Conservation (phyloP, 2,113 vertebrate species). For the Acinonyx jubatus region DNA sequence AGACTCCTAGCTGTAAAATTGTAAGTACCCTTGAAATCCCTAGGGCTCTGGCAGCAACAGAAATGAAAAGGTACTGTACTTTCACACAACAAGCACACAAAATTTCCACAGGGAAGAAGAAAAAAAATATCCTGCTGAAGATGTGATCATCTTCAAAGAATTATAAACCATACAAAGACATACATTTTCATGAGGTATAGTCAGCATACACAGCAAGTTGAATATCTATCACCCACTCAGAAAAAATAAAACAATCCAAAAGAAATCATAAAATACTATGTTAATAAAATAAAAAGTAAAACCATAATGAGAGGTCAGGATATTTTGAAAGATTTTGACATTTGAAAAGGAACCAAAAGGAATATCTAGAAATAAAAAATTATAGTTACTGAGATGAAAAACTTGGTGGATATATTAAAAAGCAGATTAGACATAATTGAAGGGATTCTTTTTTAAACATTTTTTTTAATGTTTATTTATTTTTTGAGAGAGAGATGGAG, state of each 20-base stretch:
- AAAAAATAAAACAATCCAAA: background rate
- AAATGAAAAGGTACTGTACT: background rate
- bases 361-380: constrained; percentile 8
- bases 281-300: constrained; percentile 32
- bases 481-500: too few species aligned
- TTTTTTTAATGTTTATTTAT: too few species aligned
- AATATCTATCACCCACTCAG: background rate
- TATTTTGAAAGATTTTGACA: constrained; percentile 22
- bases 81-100: background rate
- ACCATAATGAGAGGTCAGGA: background rate
- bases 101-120: background rate
- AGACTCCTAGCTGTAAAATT: background rate
- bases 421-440: background rate
- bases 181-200: background rate
- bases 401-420: background rate
- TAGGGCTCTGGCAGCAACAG: background rate
- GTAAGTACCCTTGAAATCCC: background rate
- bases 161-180: constrained; percentile 20
- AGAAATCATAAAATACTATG: constrained; percentile 43
- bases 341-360: constrained; percentile 37
- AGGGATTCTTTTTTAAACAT: background rate
- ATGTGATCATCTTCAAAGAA: constrained; percentile 33
- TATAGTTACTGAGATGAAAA: constrained; percentile 38
- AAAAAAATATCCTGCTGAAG: background rate
- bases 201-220: background rate